phyloP scores from a whole-genome alignment of 2,797 vertebrate genomes.

The Sus cebifrons region DNA sequence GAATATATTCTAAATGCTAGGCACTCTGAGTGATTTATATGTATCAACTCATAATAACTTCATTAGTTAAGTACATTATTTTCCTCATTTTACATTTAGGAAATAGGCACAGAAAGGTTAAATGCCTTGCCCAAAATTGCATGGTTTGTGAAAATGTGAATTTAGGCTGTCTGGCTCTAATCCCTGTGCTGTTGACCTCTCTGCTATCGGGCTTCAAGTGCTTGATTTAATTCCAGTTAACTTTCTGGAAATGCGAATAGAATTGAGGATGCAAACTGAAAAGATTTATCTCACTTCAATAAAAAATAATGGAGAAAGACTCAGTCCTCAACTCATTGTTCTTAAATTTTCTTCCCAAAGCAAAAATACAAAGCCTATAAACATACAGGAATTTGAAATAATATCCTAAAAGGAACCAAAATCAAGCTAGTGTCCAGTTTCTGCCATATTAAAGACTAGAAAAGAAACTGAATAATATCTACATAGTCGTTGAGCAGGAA shows the following conservation, averaged over 20 bases:
- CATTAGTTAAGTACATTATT: conserved; percentile 1
- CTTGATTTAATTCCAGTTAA: conserved; percentile 64
- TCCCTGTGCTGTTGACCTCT: neutral
- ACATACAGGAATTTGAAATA: neutral
- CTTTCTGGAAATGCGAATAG: conserved; percentile 11
- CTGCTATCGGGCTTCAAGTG: neutral
- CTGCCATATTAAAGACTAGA: neutral
- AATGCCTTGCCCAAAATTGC: neutral
- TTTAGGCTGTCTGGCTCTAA: neutral
- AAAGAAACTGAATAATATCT: neutral
- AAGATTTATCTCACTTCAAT: conserved; percentile 28
- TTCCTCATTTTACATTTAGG: neutral
- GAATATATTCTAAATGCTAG: conserved; percentile 10
- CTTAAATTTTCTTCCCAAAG: conserved; percentile 46
- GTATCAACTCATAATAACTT: neutral
- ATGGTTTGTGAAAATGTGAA: neutral
- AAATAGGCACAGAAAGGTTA: conserved; percentile 44
- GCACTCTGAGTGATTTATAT: neutral
- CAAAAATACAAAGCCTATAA: neutral
- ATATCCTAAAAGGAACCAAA: neutral
- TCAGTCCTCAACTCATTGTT: neutral
- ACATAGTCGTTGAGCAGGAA: neutral
- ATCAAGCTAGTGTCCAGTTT: neutral
- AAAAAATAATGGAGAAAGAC: conserved; percentile 3
- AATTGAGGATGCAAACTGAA: neutral